Evolutionary conservation across 2,113 vertebrate species (phyloP), one percentile per base, ranked within the genome.

Genomic region (Lepus europaeus): DNA sequence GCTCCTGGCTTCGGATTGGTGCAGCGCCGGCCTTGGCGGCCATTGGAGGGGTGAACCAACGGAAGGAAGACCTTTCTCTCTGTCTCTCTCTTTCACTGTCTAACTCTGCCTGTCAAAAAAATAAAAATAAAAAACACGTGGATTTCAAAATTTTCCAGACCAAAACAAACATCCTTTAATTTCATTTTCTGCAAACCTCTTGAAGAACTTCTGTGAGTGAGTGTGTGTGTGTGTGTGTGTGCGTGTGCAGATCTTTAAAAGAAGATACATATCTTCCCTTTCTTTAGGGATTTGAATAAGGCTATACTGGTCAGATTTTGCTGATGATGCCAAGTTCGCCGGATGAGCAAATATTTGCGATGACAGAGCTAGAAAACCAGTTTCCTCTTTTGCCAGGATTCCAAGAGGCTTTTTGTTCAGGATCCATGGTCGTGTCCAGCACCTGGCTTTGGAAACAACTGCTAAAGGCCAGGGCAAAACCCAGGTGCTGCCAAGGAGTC

Each of bases 361-460:
- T 95, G 79, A 79, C 36, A 90, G 49, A 95, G 49, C 53, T 84
- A 83, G 51, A 80, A 94, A 91, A 61, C 33, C 81, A 31, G 74
- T 80, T 83, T 91, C 64, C n/a, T 64, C 51, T 85, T 45, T 31
- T 76, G 74, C 25, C 22, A 79, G 72, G n/a, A 84, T 49, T 82
- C 84, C 31, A 76, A 74, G 74, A 45, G 51, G 79, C 49, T 45
- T 36, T 91, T 93, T 79, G 14, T 36, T 61, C 9, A 79, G 23
- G 29, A 78, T 79, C 85, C 59, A 39, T 36, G 39, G 12, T 13
- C 9, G 86, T 72, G 16, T 22, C 29, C 33, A 49, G 51, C 80
- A 36, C 36, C 20, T 78, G 51, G 79, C n/a, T 72, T 89, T 69
- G 29, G 64, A 31, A 93, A 92, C n/a, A 68, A 0, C 51, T 25